Evolutionary conservation across 37 sponge, comb jelly and placozoan genomes (phyloP).

Genomic region (Ianthella basta): DNA sequence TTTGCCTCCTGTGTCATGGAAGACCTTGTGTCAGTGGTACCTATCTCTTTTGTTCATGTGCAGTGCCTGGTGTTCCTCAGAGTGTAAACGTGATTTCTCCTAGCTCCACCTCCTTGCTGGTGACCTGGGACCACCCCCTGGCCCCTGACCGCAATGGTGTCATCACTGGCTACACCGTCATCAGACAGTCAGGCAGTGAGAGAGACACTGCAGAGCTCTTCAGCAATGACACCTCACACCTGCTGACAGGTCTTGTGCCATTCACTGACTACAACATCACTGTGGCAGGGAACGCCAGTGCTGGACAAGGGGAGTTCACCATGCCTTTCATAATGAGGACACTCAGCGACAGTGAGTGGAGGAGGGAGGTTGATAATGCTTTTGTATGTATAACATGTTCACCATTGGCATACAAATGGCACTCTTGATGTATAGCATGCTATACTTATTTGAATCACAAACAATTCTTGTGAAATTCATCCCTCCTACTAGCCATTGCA

Average conservation of each 20-base stretch:
- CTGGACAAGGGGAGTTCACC: conserved; percentile 26
- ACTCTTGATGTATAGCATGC: neutral
- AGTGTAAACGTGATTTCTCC: neutral
- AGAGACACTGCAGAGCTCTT: neutral
- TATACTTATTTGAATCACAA: conserved; percentile 9
- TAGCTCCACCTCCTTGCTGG: conserved; percentile 37
- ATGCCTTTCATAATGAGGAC: neutral
- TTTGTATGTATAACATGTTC: neutral
- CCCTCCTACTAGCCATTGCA: no score
- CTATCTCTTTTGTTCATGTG: neutral
- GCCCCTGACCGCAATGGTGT: conserved; percentile 40
- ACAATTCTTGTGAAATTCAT: neutral
- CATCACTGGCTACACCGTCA: conserved; percentile 32
- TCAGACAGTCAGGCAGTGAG: neutral
- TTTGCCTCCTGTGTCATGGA: neutral
- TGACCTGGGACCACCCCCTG: conserved; percentile 37
- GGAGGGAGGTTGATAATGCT: no score
- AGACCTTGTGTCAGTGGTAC: neutral
- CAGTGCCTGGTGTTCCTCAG: conserved; percentile 43
- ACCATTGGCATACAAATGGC: neutral
- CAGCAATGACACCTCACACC: conserved; percentile 6
- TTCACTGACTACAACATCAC: conserved; percentile 24
- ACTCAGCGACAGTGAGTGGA: conserved; percentile 46
- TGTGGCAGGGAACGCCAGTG: conserved; percentile 31
- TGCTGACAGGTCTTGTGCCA: neutral